Percentiles rank a stretch among this genome's conserved stretches.
Conservation (phyloP, 2,113 vertebrate species). For the Aix galericulata region DNA sequence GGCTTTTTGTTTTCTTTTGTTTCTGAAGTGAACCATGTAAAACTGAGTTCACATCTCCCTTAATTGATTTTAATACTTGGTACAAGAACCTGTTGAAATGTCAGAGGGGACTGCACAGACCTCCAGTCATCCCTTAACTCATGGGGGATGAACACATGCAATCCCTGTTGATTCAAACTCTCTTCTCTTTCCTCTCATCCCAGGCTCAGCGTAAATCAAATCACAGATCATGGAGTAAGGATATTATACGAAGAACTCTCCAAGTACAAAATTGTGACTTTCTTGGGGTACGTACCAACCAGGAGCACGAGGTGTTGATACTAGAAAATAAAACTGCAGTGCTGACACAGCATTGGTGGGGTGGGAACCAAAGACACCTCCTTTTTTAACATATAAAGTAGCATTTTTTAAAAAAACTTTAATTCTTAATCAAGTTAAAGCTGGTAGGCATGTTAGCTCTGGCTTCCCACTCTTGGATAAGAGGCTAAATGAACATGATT, state of each 20-base stretch:
- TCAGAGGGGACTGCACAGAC: neutral
- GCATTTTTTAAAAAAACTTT: neutral
- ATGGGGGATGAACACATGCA: neutral
- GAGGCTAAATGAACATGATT: neutral
- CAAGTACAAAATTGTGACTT: conserved; percentile 85
- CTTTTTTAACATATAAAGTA: neutral
- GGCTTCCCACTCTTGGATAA: neutral
- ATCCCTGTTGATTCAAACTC: neutral
- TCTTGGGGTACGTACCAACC: conserved; percentile 83
- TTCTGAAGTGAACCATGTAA: neutral
- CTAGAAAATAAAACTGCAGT: neutral
- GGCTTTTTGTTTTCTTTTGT: neutral
- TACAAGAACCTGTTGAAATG: neutral
- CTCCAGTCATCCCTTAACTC: neutral
- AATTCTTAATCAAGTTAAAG: neutral
- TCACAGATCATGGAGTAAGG: conserved; percentile 87
- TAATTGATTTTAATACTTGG: neutral
- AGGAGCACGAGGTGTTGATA: neutral
- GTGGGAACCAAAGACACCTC: neutral
- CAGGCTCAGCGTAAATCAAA: conserved; percentile 92
- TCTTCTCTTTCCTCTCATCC: neutral
- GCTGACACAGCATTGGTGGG: neutral
- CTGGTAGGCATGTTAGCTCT: neutral
- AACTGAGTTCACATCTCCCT: neutral
- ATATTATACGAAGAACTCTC: conserved; percentile 90